Evolutionary conservation across 2,797 vertebrate genomes (phyloP), one percentile per base, ranked within the genome.

Genomic region (Bucorvus abyssinicus): DNA sequence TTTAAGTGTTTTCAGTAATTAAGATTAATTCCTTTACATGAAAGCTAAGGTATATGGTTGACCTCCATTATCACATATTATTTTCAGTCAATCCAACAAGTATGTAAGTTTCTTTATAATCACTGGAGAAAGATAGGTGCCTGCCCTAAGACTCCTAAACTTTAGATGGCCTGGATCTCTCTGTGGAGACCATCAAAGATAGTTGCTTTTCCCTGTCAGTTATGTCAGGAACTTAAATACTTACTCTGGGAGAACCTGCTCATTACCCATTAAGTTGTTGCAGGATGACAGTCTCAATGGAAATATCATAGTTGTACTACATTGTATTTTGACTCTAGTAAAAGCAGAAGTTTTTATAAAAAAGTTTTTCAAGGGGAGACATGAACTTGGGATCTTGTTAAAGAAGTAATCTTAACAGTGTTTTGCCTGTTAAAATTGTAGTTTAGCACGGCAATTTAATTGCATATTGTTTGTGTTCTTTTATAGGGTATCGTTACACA

Each of bases 401-500:
- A 87, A 91, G 15, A 74, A 59, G 21, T 50, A 23, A 9, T 42
- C 44, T 84, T 75, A 47, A 30, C 24, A 56, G 63, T 10, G 9
- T 96, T 93, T 91, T 84, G 19, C 27, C 42, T 79, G 26, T 55
- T 75, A 56, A 40, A 91, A 36, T 29, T 75, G 57, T 82, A 63
- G 50, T 89, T 93, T 60, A 64, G 17, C 56, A 56, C 22, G 67
- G 16, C 14, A 69, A 50, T 91, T 73, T 87, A 96, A 93, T 63
- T 65, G 27, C 34, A 6, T 75, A 14, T 57, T 94, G 20, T 95
- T 91, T 94, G 59, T 95, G 32, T 90, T 97, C 69, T 13, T 96
- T 96, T 97, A 56, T 96, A 99, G 99, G 95, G 99, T 99, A 65
- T 99, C 99, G 42, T 98, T 99, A 87, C 99, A 99, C 96, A 99